Evolutionary conservation across 2,888 invertebrate species (phyloP).

Genomic region (Sicus ferrugineus): DNA sequence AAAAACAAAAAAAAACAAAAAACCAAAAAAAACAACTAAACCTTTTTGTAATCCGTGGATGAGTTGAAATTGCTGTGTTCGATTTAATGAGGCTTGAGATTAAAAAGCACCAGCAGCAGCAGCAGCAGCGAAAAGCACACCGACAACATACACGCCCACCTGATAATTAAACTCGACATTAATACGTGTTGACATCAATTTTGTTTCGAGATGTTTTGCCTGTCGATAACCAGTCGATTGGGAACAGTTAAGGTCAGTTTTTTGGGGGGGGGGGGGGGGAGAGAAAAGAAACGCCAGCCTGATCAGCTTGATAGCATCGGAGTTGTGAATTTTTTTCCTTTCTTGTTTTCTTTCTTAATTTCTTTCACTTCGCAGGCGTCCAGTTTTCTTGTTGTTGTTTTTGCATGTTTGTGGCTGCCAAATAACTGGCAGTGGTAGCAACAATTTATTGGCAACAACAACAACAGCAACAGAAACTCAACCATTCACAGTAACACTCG

Average conservation of each 20-base stretch:
- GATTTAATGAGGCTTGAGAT: slow-evolving; percentile 9
- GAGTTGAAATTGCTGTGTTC: neutral
- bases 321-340: neutral
- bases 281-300: neutral
- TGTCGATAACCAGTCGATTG: neutral
- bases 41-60: too few species aligned
- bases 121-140: neutral
- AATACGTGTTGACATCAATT: slow-evolving; percentile 11
- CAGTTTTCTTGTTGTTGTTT: neutral
- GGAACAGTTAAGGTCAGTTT: slow-evolving; percentile 8
- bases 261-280: too few species aligned
- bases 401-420: neutral
- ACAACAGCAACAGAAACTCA: neutral
- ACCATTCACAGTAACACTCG: neutral
- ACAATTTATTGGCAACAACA: neutral
- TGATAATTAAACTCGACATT: slow-evolving; percentile 18
- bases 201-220: neutral
- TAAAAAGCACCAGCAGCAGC: neutral
- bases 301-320: neutral
- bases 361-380: neutral
- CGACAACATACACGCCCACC: slow-evolving; percentile 8
- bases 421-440: too few species aligned
- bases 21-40: too few species aligned
- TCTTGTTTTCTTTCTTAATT: neutral
- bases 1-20: neutral